Percentiles rank a stretch among this genome's conserved stretches.
phyloP scores from a whole-genome alignment of 2,113 vertebrate genomes.

The Calypte anna region DNA sequence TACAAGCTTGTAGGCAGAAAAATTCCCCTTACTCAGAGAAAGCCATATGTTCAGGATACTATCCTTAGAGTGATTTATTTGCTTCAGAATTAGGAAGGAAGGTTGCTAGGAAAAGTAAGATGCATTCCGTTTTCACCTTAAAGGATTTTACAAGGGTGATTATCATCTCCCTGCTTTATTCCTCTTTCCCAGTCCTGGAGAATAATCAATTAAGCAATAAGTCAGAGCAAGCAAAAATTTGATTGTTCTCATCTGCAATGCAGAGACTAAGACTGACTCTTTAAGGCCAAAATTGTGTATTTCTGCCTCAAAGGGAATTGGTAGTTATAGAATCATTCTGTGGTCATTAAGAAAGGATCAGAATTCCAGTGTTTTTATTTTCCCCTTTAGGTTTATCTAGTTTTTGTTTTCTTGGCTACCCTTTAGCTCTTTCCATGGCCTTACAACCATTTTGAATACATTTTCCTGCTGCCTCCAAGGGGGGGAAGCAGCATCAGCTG shows the following conservation, averaged over 20 bases:
- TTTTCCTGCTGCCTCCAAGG: neutral
- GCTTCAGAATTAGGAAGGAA: constrained; percentile 21
- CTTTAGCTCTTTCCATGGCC: neutral
- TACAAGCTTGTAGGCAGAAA: neutral
- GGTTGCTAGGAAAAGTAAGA: constrained; percentile 36
- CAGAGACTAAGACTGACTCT: neutral
- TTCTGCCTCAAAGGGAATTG: neutral
- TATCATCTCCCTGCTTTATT: neutral
- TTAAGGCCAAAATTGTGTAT: neutral
- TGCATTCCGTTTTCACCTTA: neutral
- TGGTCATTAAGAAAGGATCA: neutral
- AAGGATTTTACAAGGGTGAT: neutral
- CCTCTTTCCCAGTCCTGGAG: neutral
- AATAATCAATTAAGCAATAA: constrained; percentile 25
- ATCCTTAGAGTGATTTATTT: constrained; percentile 42
- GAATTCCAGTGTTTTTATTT: neutral
- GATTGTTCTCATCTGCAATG: constrained; percentile 31
- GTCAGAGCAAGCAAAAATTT: constrained; percentile 4
- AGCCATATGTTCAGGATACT: constrained; percentile 42
- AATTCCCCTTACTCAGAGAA: constrained; percentile 29
- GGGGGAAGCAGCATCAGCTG: neutral
- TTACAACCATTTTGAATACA: neutral
- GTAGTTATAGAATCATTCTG: neutral
- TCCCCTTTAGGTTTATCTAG: neutral
- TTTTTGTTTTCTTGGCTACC: neutral